Conservation (phyloP, 2,113 vertebrate genomes). For the Rostratula benghalensis region DNA sequence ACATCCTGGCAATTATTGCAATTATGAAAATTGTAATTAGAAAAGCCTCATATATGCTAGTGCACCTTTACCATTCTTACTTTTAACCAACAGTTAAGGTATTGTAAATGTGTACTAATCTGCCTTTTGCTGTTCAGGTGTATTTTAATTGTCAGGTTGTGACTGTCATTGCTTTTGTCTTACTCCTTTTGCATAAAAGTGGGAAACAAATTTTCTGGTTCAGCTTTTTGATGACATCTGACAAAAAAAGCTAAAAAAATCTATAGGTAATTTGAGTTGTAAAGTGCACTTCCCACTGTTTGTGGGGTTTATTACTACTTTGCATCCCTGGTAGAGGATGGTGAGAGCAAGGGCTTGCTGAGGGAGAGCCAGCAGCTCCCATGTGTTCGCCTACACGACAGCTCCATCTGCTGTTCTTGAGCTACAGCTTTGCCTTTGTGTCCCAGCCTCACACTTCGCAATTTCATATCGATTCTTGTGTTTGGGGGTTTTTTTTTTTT, state of each 20-base stretch:
- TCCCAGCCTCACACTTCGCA: not conserved
- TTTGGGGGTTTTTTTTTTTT: not conserved
- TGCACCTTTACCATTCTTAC: not conserved
- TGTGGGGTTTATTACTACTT: not conserved
- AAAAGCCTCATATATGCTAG: not conserved
- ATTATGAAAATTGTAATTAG: not conserved
- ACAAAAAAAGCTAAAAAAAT: not conserved
- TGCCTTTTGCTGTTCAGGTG: not conserved
- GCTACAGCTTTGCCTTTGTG: fast-evolving
- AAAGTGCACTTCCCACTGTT: not conserved
- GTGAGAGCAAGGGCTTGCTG: not conserved
- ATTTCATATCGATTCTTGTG: not conserved
- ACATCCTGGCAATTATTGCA: not conserved
- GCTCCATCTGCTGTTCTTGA: slow-evolving; percentile 42
- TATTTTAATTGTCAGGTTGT: not conserved
- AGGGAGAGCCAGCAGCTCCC: not conserved
- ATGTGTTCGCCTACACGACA: not conserved
- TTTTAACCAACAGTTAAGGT: not conserved
- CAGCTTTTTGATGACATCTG: not conserved
- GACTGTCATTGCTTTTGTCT: not conserved
- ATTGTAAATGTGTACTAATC: not conserved
- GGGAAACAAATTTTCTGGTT: not conserved
- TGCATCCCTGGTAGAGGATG: not conserved
- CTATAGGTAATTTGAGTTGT: not conserved
- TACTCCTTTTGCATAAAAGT: fast-evolving